phyloP scores from a whole-genome alignment of 2,113 vertebrate genomes.

The Herpetotheres cachinnans region DNA sequence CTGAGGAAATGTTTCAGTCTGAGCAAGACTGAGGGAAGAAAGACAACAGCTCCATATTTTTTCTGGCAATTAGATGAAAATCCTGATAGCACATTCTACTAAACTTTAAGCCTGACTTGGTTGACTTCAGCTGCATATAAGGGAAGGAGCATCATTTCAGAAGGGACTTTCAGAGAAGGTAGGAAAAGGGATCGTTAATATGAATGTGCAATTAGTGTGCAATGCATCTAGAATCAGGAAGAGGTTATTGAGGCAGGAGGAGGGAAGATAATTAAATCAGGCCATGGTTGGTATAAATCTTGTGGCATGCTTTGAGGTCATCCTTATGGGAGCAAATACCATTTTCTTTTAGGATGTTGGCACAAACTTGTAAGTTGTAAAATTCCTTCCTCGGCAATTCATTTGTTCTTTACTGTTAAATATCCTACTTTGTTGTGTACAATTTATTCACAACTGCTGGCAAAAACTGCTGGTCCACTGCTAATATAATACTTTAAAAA shows the following conservation, averaged over 20 bases:
- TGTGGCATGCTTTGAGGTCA: not conserved
- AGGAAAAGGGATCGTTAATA: not conserved
- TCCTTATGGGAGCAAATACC: not conserved
- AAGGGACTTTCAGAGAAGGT: not conserved
- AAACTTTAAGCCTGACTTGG: not conserved
- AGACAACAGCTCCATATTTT: not conserved
- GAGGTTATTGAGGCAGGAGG: not conserved
- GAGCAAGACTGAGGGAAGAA: not conserved
- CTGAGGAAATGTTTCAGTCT: not conserved
- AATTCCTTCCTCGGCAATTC: not conserved
- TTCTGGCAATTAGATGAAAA: not conserved
- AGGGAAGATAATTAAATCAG: not conserved
- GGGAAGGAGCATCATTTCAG: not conserved
- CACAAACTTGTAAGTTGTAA: not conserved
- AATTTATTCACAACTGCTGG: not conserved
- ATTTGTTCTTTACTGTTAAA: not conserved
- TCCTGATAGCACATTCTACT: not conserved
- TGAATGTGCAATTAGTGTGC: not conserved
- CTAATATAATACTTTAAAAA: not conserved
- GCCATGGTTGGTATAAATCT: not conserved
- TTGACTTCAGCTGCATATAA: not conserved
- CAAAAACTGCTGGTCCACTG: not conserved
- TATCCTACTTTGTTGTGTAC: not conserved
- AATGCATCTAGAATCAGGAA: not conserved
- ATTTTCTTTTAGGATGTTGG: not conserved